Evolutionary conservation across 2,113 vertebrate genomes (phyloP).

Genomic region (Cyprinodon brontotheroides): DNA sequence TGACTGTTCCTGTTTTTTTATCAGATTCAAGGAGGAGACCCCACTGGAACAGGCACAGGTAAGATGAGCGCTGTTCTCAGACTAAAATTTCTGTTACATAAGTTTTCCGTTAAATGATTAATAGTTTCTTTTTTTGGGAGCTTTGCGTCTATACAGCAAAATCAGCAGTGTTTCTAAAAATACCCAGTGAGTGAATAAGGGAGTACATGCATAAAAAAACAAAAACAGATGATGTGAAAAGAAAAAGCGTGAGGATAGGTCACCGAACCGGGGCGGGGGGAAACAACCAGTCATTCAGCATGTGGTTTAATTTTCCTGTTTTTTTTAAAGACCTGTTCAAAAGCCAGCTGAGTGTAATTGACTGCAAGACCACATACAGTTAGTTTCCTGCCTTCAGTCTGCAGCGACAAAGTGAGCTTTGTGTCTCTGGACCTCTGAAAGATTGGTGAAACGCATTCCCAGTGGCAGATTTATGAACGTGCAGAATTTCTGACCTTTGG

Average conservation of each 20-base stretch:
- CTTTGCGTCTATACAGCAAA: constrained; percentile 31
- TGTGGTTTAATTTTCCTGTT: constrained; percentile 29
- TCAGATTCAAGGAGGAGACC: constrained; percentile 97
- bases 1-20: constrained; percentile 20
- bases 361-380: constrained; percentile 5
- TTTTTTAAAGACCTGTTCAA: constrained; percentile 15
- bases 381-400: constrained; percentile 27
- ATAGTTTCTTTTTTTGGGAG: constrained; percentile 45
- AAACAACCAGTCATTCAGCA: constrained; percentile 11
- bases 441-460: constrained; percentile 2
- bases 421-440: constrained; percentile 29
- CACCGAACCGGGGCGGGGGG: constrained; percentile 2
- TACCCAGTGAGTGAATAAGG: constrained; percentile 25
- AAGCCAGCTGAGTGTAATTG: constrained; percentile 24
- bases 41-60: constrained; percentile 96
- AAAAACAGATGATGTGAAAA: constrained; percentile 13
- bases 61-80: constrained; percentile 37
- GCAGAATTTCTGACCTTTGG: constrained; percentile 43
- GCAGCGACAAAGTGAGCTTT: constrained; percentile 42
- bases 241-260: not conserved
- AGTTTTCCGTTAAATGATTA: constrained; percentile 45
- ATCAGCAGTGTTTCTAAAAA: constrained; percentile 58
- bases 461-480: constrained; percentile 55
- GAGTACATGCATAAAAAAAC: not conserved
- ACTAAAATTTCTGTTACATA: constrained; percentile 35